Conservation (phyloP, 2,888 invertebrate species). For the Dynastes tityus region DNA sequence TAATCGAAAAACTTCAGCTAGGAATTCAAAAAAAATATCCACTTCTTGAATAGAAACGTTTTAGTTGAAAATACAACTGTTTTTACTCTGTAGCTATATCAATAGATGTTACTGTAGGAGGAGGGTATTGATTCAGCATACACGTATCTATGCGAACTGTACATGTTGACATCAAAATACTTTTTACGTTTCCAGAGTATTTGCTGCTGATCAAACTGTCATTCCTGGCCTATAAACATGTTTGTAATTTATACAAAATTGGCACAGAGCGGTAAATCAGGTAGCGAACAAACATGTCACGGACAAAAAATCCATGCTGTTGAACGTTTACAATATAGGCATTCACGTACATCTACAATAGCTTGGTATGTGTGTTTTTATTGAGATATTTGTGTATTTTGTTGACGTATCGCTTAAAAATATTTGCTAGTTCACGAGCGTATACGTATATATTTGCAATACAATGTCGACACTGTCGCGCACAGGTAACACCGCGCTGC, state of each 20-base stretch:
- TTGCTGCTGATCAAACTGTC: background rate
- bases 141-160: background rate
- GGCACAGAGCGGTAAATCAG: slow-evolving; percentile 17
- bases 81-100: too few species aligned
- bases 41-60: too few species aligned
- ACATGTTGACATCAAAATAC: slow-evolving; percentile 1
- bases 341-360: too few species aligned
- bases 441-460: background rate
- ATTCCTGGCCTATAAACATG: background rate
- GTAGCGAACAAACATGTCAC: slow-evolving; percentile 30
- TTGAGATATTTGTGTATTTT: slow-evolving; percentile 1
- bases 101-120: too few species aligned
- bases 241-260: slow-evolving; percentile 15
- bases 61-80: too few species aligned
- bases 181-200: background rate
- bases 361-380: too few species aligned
- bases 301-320: slow-evolving; percentile 9
- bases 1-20: too few species aligned
- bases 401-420: background rate
- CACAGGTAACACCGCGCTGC: background rate
- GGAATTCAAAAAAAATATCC: too few species aligned
- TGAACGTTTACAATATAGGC: background rate
- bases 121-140: too few species aligned
- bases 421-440: background rate
- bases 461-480: background rate